phyloP scores from a whole-genome alignment of 1,140 invertebrate species.

The Batillaria attramentaria region DNA sequence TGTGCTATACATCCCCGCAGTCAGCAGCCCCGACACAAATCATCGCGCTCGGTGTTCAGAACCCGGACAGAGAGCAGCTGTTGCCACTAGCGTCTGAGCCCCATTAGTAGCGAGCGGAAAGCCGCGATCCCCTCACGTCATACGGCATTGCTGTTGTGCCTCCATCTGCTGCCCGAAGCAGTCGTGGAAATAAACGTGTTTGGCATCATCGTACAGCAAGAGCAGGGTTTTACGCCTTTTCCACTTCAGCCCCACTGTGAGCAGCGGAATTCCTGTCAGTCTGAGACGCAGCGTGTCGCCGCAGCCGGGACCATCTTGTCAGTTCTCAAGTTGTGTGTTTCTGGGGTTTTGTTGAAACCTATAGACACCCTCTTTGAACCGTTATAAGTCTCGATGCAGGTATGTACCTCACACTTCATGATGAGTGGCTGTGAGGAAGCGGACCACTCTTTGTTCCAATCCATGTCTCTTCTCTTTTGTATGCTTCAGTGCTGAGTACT shows the following conservation, averaged over 20 bases:
- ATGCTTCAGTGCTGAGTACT: conserved; percentile 49
- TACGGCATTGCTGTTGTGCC: no score
- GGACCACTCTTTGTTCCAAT: conserved; percentile 28
- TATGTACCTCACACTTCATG: conserved; percentile 49
- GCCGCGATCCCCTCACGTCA: no score
- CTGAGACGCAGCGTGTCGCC: no score
- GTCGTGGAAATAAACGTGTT: no score
- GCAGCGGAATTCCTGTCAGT: no score
- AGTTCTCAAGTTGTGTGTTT: no score
- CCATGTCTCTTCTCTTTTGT: conserved; percentile 43
- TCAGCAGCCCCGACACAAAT: conserved; percentile 10
- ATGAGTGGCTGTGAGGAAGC: conserved; percentile 39
- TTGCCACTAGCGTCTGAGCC: conserved; percentile 20
- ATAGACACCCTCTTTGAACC: conserved; percentile 3
- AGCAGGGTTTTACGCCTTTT: no score
- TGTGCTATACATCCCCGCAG: conserved; percentile 24
- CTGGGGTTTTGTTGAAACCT: background rate
- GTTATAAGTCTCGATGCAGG: conserved; percentile 46
- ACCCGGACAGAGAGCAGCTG: conserved; percentile 23
- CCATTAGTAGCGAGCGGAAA: no score
- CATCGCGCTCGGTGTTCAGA: background rate
- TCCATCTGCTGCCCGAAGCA: no score
- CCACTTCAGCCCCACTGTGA: no score
- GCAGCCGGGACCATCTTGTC: no score
- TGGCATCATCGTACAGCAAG: no score